Evolutionary conservation across 2,888 invertebrate species (phyloP).

Genomic region (Adela reaumurella): DNA sequence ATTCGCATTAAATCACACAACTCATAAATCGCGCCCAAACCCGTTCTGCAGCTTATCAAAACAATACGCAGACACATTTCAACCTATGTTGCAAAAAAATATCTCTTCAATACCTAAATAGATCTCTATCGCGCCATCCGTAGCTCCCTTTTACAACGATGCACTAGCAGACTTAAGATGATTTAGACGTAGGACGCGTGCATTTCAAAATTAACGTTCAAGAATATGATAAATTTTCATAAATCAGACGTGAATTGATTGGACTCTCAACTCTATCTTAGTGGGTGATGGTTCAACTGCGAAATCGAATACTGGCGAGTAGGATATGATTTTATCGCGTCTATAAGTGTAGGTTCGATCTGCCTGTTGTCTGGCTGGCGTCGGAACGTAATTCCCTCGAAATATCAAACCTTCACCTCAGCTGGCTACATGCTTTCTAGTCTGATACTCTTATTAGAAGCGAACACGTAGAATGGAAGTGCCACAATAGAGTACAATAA

Average conservation of each 20-base stretch:
- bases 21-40: conserved; percentile 50
- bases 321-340: neutral
- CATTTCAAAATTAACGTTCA: conserved; percentile 55
- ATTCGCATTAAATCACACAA: conserved; percentile 56
- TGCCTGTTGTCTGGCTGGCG: neutral
- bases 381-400: neutral
- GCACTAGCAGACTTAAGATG: conserved; percentile 18
- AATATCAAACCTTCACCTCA: neutral
- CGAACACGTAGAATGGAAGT: no score
- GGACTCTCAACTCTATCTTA: conserved; percentile 52
- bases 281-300: no score
- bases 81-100: conserved; percentile 25
- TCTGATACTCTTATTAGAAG: no score
- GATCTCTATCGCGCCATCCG: neutral
- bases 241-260: conserved; percentile 52
- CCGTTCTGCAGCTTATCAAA: conserved; percentile 56
- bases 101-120: conserved; percentile 15
- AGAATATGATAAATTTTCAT: conserved; percentile 54
- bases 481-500: no score
- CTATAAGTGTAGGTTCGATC: neutral
- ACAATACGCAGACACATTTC: conserved; percentile 57
- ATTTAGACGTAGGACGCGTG: conserved; percentile 23
- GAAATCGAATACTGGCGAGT: no score
- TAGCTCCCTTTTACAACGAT: neutral
- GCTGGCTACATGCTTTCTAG: no score